Evolutionary conservation across 2,888 invertebrate species (phyloP).

Genomic region (Coleophora deauratella): DNA sequence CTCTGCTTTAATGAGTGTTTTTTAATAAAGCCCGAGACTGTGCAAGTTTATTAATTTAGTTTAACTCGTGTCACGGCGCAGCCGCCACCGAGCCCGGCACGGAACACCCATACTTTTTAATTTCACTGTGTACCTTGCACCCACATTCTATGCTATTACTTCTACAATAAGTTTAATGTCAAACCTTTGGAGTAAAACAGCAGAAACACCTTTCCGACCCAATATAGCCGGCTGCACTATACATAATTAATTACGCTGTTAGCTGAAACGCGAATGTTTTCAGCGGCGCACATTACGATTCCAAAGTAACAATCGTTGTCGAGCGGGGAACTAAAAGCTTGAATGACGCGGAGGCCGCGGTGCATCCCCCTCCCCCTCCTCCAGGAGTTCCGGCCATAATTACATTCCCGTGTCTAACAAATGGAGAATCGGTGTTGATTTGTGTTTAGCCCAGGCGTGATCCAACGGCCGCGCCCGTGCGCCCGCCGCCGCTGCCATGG

Average conservation of each 20-base stretch:
- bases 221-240: not conserved
- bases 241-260: constrained; percentile 6
- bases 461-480: constrained; percentile 33
- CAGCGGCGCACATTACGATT: constrained; percentile 38
- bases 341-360: constrained; percentile 51
- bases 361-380: constrained; percentile 31
- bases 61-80: constrained; percentile 67
- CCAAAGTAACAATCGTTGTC: constrained; percentile 64
- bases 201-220: no score
- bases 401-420: constrained; percentile 77
- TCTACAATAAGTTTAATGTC: no score
- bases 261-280: constrained; percentile 29
- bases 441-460: constrained; percentile 68
- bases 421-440: constrained; percentile 77
- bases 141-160: constrained; percentile 2
- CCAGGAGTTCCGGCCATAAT: constrained; percentile 72
- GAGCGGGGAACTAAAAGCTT: constrained; percentile 64
- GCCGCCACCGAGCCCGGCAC: constrained; percentile 22
- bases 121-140: constrained; percentile 30
- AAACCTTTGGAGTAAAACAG: no score
- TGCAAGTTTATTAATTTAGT: constrained; percentile 73
- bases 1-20: constrained; percentile 73
- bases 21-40: constrained; percentile 70
- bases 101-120: constrained; percentile 45
- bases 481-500: constrained; percentile 12